These are phyloP conservation scores for Rhea pennata DNA, from an alignment of 2,113 vertebrate species.

Conservation along the genomic window DNA sequence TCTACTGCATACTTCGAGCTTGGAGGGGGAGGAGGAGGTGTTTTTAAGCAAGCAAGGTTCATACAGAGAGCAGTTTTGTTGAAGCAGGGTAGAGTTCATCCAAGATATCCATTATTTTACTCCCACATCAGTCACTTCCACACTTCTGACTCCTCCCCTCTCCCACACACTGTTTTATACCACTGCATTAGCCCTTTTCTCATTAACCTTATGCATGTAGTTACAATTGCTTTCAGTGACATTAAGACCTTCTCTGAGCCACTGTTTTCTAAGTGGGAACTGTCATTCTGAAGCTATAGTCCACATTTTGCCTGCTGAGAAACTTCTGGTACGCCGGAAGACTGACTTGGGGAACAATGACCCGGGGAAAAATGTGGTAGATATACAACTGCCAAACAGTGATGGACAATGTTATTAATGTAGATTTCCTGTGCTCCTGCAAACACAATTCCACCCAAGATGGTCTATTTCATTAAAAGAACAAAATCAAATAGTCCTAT, in stretches of 20 bases:
- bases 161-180: background rate
- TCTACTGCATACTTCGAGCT: background rate
- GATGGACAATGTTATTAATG: background rate
- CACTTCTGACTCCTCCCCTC: background rate
- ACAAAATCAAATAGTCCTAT: background rate
- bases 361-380: background rate
- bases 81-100: background rate
- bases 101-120: background rate
- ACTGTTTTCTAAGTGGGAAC: background rate
- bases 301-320: background rate
- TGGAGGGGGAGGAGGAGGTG: background rate
- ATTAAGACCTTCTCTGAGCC: background rate
- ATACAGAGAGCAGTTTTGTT: background rate
- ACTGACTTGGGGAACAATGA: constrained; percentile 10
- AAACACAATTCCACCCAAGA: background rate
- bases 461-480: background rate
- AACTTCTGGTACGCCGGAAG: background rate
- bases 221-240: background rate
- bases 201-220: rapidly evolving
- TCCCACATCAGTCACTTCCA: rapidly evolving
- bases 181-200: background rate
- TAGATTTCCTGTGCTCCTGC: background rate
- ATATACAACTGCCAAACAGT: background rate
- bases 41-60: background rate
- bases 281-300: background rate